Base-by-base conservation (phyloP, 2,797 vertebrate species). In the Telmatherina bonti region DNA sequence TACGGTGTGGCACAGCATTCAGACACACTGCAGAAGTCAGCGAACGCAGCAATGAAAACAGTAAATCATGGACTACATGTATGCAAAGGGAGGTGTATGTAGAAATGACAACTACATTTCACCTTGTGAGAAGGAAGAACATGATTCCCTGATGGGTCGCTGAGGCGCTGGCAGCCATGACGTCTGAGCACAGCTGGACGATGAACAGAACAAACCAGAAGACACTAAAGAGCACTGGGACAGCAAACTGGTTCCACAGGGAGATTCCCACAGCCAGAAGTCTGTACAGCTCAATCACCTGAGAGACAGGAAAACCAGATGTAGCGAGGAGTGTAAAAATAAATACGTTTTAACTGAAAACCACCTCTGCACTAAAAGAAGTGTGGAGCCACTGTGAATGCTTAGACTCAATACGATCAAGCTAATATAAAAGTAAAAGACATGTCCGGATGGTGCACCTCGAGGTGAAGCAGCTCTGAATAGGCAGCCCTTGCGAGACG, bases 1-100 rank as follows among this genome's bases (percentile, higher is more conserved):
- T 96, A 97, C 0, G 96, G 96, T 0, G 95, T 96, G 67, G 94
- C 91, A 78, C 96, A 97, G 84, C 96, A 97, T 81, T 96, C 95
- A 0, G 96, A 96, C 55, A 96, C 94, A 59, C 96, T 97, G 90
- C 26, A 31, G 62, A 29, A 3, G 47, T 43, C 0, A 16, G 29
- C 3, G 12, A 26, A 15, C 4, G 3, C 57, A 30, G 6, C 12
- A 45, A 66, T 49, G 8, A 24, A 36, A 47, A 63, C 20, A 18
- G 1, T 0, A 7, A 16, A 24, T 29, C 12, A 49, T 12, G n/a
- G 35, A 24, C 3, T 11, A 51, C 10, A 27, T 16, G 31, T 7
- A 15, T 3, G 43, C 10, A 15, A 43, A 22, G 29, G 7, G 7
- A 69, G 29, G 52, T 22, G 36, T 24, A 9, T 2, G 10, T 12